Evolutionary conservation across 2,113 vertebrate species (phyloP), one percentile per base, ranked within the genome.

Genomic region (Apteryx mantelli): DNA sequence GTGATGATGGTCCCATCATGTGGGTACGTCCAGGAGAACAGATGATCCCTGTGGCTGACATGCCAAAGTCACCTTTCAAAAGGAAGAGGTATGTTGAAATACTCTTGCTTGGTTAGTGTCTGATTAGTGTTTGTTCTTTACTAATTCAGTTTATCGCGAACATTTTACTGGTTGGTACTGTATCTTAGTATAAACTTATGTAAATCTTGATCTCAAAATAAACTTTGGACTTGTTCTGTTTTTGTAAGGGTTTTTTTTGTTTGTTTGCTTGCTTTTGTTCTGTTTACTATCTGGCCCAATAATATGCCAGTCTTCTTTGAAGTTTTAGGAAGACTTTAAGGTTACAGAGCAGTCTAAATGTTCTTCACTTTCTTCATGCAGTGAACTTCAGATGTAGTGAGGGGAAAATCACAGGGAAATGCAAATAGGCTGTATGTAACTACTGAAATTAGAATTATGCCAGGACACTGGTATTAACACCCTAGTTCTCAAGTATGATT

Each of bases 1-100:
- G 99, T 36, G 99, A 99, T 92, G 99, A 99, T 78, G 99, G 99
- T 75, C 99, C 99, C 69, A 99, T 99, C 91, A 99, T 99, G 99
- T 99, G 99, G 99, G 99, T 99, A 95, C 98, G 99, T 74, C 99
- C 99, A 3, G 99, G 99, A 98, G 99, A 99, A 50, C 99, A 99
- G 98, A 99, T 99, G 99, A 99, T 99, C 97, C 99, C 99, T 81
- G 99, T 99, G 97, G 99, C 99, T 86, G 99, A 99, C 94, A 99
- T 99, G 99, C 99, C 99, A 98, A 99, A 99, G 99, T 99, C 99
- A 96, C 99, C 99, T 97, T 99, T 99, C 97, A 99, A 99, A 98
- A 99, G 99, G 98, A 99, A 99, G 98, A 99, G 99, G 99, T 99
- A 97, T 53, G 98, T 95, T 85, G 16, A 82, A 53, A 42, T 82